These are phyloP conservation scores for Parnassius mnemosyne DNA, from an alignment of 2,888 invertebrate species.

Conservation along the genomic window DNA sequence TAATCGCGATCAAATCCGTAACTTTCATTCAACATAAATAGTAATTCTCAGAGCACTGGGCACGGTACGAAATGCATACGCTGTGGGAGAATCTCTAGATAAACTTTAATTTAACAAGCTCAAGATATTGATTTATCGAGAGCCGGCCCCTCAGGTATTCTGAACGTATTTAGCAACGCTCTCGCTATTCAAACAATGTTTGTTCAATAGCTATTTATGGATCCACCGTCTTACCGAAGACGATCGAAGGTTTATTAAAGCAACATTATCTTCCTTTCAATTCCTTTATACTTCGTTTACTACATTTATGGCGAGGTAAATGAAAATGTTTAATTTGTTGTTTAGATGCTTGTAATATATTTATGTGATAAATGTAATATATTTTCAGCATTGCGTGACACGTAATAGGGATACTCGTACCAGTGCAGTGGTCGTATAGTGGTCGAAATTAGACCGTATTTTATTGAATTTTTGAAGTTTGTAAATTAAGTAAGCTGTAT, in stretches of 20 bases:
- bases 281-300: not conserved
- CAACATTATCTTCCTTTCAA: conserved; percentile 23
- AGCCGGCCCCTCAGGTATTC: conserved; percentile 54
- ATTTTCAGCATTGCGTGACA: no score
- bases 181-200: conserved; percentile 37
- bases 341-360: no score
- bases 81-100: conserved; percentile 49
- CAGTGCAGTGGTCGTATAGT: no score
- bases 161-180: conserved; percentile 20
- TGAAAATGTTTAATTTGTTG: not conserved
- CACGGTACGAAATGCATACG: conserved; percentile 53
- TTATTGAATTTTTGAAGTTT: no score
- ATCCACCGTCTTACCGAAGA: conserved; percentile 19
- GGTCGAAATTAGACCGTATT: no score
- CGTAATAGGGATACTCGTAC: no score
- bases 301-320: not conserved
- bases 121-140: conserved; percentile 68
- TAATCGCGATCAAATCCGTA: no score
- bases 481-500: no score
- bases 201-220: conserved; percentile 34
- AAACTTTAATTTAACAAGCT: conserved; percentile 67
- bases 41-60: conserved; percentile 33
- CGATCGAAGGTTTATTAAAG: conserved; percentile 26
- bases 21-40: no score
- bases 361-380: no score